Evolutionary conservation across 2,113 vertebrate species (phyloP).

Genomic region (Sylvicapra grimmia): DNA sequence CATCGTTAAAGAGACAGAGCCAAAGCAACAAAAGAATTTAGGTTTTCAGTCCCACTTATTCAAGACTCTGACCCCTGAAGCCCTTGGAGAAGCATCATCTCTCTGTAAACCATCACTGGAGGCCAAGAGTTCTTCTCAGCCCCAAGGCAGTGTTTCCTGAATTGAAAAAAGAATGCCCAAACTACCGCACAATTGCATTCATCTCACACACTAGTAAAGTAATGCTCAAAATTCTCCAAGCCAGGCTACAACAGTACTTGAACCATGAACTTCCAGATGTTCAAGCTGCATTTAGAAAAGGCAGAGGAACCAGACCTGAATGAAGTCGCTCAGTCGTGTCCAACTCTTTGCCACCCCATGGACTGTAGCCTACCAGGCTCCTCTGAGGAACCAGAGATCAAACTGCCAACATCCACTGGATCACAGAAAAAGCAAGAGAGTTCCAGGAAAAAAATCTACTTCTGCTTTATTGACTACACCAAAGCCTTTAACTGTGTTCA

Average conservation of each 20-base stretch:
- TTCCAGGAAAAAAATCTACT: not conserved
- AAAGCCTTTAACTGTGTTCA: not conserved
- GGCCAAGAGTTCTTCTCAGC: not conserved
- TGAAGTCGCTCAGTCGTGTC: no score
- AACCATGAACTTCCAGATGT: not conserved
- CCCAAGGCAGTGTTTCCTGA: not conserved
- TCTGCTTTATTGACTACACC: not conserved
- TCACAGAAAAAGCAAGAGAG: not conserved
- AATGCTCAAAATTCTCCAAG: not conserved
- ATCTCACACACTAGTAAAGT: not conserved
- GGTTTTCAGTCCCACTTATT: not conserved
- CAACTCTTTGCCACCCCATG: no score
- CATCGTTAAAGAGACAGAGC: not conserved
- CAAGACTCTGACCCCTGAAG: not conserved
- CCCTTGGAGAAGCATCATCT: not conserved
- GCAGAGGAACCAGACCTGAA: not conserved
- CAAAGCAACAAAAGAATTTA: not conserved
- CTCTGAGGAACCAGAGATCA: not conserved
- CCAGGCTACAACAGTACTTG: not conserved
- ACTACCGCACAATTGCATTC: not conserved
- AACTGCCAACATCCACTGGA: not conserved
- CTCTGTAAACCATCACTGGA: not conserved
- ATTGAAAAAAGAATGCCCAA: not conserved
- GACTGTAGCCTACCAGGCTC: no score
- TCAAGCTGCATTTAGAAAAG: not conserved